Percentiles rank a stretch among this genome's conserved stretches.
phyloP scores from a whole-genome alignment of 2,113 vertebrate genomes.

The Rostratula benghalensis region DNA sequence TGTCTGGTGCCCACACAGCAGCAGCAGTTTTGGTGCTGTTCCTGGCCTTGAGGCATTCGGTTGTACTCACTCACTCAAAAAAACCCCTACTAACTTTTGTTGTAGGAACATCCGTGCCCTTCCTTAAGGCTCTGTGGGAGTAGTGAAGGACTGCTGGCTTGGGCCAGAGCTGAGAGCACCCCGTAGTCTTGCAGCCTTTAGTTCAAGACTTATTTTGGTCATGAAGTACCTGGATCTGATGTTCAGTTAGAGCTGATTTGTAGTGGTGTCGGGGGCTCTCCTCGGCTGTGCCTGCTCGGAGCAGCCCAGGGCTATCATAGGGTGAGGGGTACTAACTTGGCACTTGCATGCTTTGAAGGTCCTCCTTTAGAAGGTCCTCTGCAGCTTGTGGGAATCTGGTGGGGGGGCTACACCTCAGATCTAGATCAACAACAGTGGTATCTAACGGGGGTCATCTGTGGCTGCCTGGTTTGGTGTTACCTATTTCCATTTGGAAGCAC shows the following conservation, averaged over 20 bases:
- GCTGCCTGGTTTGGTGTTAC: not conserved
- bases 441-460: not conserved
- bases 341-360: not conserved
- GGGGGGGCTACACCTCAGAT: not conserved
- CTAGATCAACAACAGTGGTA: not conserved
- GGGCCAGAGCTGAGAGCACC: not conserved
- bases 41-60: not conserved
- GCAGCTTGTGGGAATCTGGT: not conserved
- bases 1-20: not conserved
- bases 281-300: not conserved
- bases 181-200: not conserved
- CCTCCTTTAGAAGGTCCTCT: not conserved
- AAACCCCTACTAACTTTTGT: not conserved
- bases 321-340: not conserved
- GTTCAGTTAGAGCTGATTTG: not conserved
- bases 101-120: not conserved
- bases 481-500: rapidly evolving
- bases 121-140: not conserved
- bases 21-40: not conserved
- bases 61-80: not conserved
- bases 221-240: not conserved
- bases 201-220: not conserved
- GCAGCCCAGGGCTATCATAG: not conserved
- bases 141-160: not conserved
- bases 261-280: rapidly evolving